Percentiles rank a stretch among this genome's conserved stretches.
Conservation (phyloP, 2,888 invertebrate species). For the Pyrochroa serraticornis region DNA sequence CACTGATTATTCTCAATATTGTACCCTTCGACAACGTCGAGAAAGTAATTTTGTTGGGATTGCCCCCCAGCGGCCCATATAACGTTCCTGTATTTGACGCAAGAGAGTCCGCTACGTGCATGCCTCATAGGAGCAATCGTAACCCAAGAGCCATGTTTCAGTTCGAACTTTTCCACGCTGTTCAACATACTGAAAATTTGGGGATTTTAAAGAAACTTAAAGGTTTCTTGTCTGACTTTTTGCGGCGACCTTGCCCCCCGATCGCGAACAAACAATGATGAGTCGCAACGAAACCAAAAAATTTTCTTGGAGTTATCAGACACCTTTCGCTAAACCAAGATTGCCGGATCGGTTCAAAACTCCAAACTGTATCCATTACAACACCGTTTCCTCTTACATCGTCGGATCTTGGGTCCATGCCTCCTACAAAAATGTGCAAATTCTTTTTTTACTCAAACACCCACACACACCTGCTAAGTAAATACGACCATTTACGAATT, state of each 20-base stretch:
- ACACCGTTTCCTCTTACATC: slow-evolving; percentile 63
- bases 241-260: slow-evolving; percentile 65
- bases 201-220: too few relatives aligned
- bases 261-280: slow-evolving; percentile 72
- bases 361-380: slow-evolving; percentile 71
- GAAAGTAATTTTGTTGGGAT: slow-evolving; percentile 63
- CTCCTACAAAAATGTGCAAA: slow-evolving; percentile 57
- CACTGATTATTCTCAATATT: slow-evolving; percentile 67
- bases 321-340: slow-evolving; percentile 70
- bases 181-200: slow-evolving; percentile 52
- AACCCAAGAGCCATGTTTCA: slow-evolving; percentile 64
- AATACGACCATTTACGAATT: slow-evolving; percentile 67
- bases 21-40: slow-evolving; percentile 69
- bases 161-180: slow-evolving; percentile 69
- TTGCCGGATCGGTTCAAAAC: slow-evolving; percentile 68
- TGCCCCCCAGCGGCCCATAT: slow-evolving; percentile 78
- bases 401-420: slow-evolving; percentile 69
- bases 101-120: slow-evolving; percentile 68
- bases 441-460: background rate
- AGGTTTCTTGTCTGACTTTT: too few relatives aligned
- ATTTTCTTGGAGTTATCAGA: slow-evolving; percentile 67
- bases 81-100: slow-evolving; percentile 66
- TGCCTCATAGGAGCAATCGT: slow-evolving; percentile 65
- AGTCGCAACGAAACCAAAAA: slow-evolving; percentile 72
- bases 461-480: slow-evolving; percentile 72